These are phyloP conservation scores for Pristionchus pacificus DNA, from an alignment of 1,140 invertebrate species.

Conservation along the genomic window DNA sequence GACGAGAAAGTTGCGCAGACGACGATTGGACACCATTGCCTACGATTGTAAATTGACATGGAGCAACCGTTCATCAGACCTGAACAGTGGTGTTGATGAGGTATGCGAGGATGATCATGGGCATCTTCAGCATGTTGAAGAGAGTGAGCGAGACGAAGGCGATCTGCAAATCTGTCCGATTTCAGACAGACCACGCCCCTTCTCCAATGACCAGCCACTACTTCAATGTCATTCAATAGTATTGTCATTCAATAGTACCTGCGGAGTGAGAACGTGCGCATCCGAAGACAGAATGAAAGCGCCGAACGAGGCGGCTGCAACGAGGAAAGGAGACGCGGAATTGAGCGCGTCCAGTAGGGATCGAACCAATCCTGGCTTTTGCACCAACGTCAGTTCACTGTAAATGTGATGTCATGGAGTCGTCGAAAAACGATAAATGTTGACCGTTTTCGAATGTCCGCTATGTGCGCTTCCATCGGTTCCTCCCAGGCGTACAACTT, in stretches of 20 bases:
- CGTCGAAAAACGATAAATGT: no score
- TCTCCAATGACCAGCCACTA: no score
- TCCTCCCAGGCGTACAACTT: constrained; percentile 88
- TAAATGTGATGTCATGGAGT: no score
- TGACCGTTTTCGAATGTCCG: constrained; percentile 47
- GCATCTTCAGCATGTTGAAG: constrained; percentile 64
- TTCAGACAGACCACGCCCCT: no score
- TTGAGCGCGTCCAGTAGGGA: constrained; percentile 40
- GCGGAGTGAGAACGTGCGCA: constrained; percentile 62
- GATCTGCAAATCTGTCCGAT: no score
- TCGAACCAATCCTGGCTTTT: constrained; percentile 39
- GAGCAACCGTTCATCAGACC: constrained; percentile 3
- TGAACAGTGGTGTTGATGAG: constrained; percentile 40
- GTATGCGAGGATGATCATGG: constrained; percentile 49
- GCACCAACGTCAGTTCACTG: constrained; percentile 40
- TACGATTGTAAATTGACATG: constrained; percentile 22
- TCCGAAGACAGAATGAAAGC: constrained; percentile 58
- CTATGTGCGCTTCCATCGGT: constrained; percentile 67
- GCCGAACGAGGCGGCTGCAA: constrained; percentile 39
- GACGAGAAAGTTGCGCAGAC: constrained; percentile 50
- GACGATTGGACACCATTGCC: constrained; percentile 46
- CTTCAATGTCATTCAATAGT: background rate
- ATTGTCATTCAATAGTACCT: constrained; percentile 47
- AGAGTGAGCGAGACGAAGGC: constrained; percentile 67
- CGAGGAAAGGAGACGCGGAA: constrained; percentile 39